phyloP scores from a whole-genome alignment of 2,888 invertebrate species.

The Philhelius pedissequus region DNA sequence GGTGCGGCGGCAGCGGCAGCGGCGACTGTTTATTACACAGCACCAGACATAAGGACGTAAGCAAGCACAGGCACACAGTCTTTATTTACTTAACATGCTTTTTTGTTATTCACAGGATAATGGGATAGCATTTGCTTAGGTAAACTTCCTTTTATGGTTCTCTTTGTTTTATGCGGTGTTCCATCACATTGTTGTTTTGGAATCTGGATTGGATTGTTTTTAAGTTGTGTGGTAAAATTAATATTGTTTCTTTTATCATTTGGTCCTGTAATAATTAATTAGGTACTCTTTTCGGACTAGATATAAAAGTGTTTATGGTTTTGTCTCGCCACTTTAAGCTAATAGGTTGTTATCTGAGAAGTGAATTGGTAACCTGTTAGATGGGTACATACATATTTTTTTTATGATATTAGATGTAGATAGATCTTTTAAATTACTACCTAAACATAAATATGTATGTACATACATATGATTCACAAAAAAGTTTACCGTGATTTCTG shows the following conservation, averaged over 20 bases:
- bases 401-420: no score
- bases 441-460: no score
- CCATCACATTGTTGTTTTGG: conserved; percentile 56
- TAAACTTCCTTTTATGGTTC: conserved; percentile 47
- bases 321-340: conserved; percentile 41
- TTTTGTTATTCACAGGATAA: conserved; percentile 22
- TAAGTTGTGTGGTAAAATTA: conserved; percentile 50
- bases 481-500: no score
- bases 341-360: background rate
- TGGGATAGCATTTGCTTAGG: conserved; percentile 32
- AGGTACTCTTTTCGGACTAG: conserved; percentile 46
- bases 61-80: conserved; percentile 50
- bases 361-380: no score
- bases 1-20: conserved; percentile 27
- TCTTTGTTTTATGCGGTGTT: conserved; percentile 61
- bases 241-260: conserved; percentile 44
- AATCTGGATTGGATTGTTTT: conserved; percentile 36
- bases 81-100: conserved; percentile 48
- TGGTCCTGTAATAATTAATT: conserved; percentile 44
- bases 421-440: no score
- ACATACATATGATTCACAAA: no score
- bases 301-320: conserved; percentile 50
- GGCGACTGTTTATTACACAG: conserved; percentile 40
- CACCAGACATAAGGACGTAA: conserved; percentile 36
- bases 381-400: no score